Evolutionary conservation across 1,140 invertebrate genomes (phyloP), one percentile per base, ranked within the genome.

Genomic region (Heterodera schachtii): DNA sequence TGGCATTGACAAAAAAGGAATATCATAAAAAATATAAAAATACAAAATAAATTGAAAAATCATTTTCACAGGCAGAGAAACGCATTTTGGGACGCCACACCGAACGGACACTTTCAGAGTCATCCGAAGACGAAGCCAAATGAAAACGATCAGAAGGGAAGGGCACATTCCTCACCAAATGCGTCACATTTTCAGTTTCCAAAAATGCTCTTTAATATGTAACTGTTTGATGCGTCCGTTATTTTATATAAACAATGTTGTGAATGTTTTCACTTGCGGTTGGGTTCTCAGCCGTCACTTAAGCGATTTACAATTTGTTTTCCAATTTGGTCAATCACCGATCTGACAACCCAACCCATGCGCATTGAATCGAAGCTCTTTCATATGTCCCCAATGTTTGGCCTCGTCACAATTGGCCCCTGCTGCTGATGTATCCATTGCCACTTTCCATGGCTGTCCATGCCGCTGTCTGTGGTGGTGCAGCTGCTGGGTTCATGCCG

Each of bases 1-100:
- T 31, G 31, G 31, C 31, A 31, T 31, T 31, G 31, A 31, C 31
- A 31, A 31, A 31, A 31, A 31, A 31, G 31, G 31, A 31, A 31
- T 31, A 31, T 31, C 31, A 31, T 31, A 31, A 0, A 31, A 31
- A 31, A 31, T 31, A 31, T 31, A 31, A 31, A 31, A 31, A 31
- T 64, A 19, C 60, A 16, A 5, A 16, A 76, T 46, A n/a, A n/a
- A 78, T 67, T 57, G 41, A 57, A 3, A 3, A 31, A 31, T 67
- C 13, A 41, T 78, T 78, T 66, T 78, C 70, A 13, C 66, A 78
- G 77, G 57, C 64, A 49, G 77, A 78, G n/a, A 78, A 78, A 11
- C 77, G 64, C 21, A 19, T 78, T 52, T 52, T 69, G 47, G 77
- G 77, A 3, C 64, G 41, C 16, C 49, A 49, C 16, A 31, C 11